Evolutionary conservation across 2,113 vertebrate species (phyloP), one percentile per base, ranked within the genome.

Genomic region (Dasyurus viverrinus): DNA sequence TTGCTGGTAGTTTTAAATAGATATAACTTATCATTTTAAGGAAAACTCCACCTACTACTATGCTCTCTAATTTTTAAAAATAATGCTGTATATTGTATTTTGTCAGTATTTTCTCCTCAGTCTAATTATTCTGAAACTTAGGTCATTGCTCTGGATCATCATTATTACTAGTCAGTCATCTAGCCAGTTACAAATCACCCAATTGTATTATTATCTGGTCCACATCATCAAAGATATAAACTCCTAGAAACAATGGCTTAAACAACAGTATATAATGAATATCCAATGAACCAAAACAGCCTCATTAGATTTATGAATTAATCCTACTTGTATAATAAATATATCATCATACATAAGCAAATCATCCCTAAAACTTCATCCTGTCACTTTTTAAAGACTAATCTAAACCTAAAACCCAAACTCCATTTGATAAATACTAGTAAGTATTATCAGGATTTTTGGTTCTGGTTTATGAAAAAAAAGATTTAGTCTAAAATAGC

Each of bases 351-450:
- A 8, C 60, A 54, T 3, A 22, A 93, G 48, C 47, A 76, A 57
- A 91, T 93, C 53, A 47, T 42, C 25, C 36, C 36, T 95, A 42
- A 23, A 24, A 50, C 54, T 90, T 92, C n/a, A 53, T 14, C 54
- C 84, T 95, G 57, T 53, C 48, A 92, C n/a, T 90, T 94, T 68
- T 68, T 91, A 95, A 96, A 94, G 52, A 25, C 92, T 93, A 60
- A 89, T 30, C 1, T 90, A 93, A 96, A 94, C 57, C 26, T 92
- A 94, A 76, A 30, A 94, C 53, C 19, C 26, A 93, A 3, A 53
- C 12, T 90, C 27, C 54, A 47, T 60, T 95, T 91, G 46, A 92
- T 48, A 95, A 94, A 94, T 30, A 54, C 50, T 76, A 54, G 55
- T 60, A 26, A 93, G 27, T 92, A n/a, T 93, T 93, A 76, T 27